Base-by-base conservation (phyloP, 2,797 vertebrate species). In the Trachurus trachurus region DNA sequence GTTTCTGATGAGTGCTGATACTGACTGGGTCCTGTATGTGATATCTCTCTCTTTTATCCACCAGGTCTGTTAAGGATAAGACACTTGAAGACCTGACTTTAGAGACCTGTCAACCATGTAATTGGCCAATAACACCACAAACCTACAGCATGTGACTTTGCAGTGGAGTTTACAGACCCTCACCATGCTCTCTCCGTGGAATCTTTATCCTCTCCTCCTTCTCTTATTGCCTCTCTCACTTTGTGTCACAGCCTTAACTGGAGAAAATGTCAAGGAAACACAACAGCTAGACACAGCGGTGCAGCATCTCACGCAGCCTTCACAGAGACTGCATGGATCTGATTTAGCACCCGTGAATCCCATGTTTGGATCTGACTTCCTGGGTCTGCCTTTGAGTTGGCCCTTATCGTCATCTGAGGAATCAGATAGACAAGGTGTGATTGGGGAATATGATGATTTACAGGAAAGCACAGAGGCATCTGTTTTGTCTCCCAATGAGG, bases 371-470 rank as follows among this genome's bases (percentile, higher is more conserved):
- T 9, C 66, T n/a, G 81, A 83, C 58, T 81, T 86, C 47, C 78
- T 71, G 45, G 73, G 65, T 68, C 80, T 63, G 26, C 71, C 80
- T 59, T 34, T 89, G 56, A 85, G 53, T 73, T 92, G 90, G 93
- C 29, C 79, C 4, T 66, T 26, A 26, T 59, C 56, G 0, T 87
- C 80, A 47, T 77, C 74, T 29, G 88, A 92, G 60, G 89, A 92
- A 56, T 66, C 39, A 8, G 81, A 79, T 19, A 81, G 78, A 63
- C 84, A 88, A 81, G 93, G 92, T 40, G 90, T 90, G 66, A 85
- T 93, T 50, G 94, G 92, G 37, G 94, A 95, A 89, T 93, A 95
- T 13, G 12, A 45, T 19, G 92, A 93, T 76, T 57, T 76, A 44
- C 83, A 77, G 29, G 89, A 88, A 9, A 82, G 64, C 56, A 77